phyloP scores from a whole-genome alignment of 2,888 invertebrate species.

The Ennomos erosarius region DNA sequence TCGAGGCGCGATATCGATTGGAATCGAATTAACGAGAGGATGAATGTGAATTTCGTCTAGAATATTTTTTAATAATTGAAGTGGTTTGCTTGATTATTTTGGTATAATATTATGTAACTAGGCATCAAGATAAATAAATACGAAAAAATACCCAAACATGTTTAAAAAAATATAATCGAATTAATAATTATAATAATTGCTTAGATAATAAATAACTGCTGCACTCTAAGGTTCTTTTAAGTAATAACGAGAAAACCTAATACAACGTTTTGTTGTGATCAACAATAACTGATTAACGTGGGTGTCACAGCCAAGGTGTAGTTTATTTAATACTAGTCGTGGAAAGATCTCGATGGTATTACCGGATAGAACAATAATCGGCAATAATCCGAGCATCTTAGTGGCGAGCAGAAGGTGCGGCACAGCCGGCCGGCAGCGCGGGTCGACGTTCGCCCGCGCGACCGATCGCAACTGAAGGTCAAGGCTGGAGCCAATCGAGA shows the following conservation, averaged over 20 bases:
- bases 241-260: no score
- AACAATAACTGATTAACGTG: no score
- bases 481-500: slow-evolving; percentile 75
- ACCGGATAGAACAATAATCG: slow-evolving; percentile 41
- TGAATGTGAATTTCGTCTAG: neutral
- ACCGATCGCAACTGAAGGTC: slow-evolving; percentile 80
- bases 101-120: no score
- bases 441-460: slow-evolving; percentile 79
- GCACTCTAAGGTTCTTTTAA: no score
- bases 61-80: no score
- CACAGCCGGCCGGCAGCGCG: slow-evolving; percentile 48
- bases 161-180: no score
- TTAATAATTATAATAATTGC: no score
- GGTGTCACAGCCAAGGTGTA: neutral
- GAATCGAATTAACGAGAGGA: neutral
- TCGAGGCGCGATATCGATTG: slow-evolving; percentile 14
- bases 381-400: slow-evolving; percentile 51
- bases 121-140: no score
- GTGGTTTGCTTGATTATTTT: no score
- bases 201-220: no score
- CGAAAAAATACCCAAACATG: no score
- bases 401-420: slow-evolving; percentile 50
- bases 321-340: slow-evolving; percentile 23
- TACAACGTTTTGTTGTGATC: no score
- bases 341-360: slow-evolving; percentile 31